Evolutionary conservation across 2,113 vertebrate species (phyloP), one percentile per base, ranked within the genome.

Genomic region (Sphaerodactylus townsendi): DNA sequence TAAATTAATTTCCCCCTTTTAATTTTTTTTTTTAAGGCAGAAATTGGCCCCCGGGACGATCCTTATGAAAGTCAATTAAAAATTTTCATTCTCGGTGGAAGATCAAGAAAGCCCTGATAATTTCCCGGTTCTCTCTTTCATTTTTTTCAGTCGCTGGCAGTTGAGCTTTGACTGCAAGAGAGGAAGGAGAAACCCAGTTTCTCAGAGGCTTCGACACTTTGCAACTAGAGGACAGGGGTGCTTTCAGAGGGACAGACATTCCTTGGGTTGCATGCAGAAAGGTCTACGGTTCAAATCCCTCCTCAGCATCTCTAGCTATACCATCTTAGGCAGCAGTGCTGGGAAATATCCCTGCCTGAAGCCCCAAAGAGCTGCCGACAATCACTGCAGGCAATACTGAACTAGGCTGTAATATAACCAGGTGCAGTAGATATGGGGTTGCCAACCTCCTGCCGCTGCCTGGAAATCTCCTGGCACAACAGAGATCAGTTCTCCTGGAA

Each of bases 71-170:
- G 89, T 93, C 91, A 92, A 88, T 89, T 86, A 86, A 81, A n/a
- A 90, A 72, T 94, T 91, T 93, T 93, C 90, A 92, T 95, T 92
- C 95, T 86, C 90, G 88, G 91, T 87, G 86, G 81, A 81, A 83
- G 76, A 62, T n/a, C 64, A 68, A 68, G 79, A 53, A 39, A 44
- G 28, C 53, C 89, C 66, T 37, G 83, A 87, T 90, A 95, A 92
- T 87, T 87, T 91, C 88, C 25, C 89, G 87, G 11, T 25, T 56
- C 53, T 10, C 6, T 1, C n/a, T 44, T 39, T 19, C 23, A 28
- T 86, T 89, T 93, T 94, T n/a, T 91, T 94, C 94, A 73, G 39
- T 93, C 82, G 68, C 77, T 0, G 2, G 83, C 77, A 87, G 82
- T 50, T 85, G 79, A 84, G 86, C 93, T 92, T 87, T 85, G 86